Percentiles rank a stretch among this genome's conserved stretches.
These are phyloP conservation scores for Chaetodon trifasciatus DNA, from an alignment of 2,797 vertebrate genomes.

Conservation along the genomic window DNA sequence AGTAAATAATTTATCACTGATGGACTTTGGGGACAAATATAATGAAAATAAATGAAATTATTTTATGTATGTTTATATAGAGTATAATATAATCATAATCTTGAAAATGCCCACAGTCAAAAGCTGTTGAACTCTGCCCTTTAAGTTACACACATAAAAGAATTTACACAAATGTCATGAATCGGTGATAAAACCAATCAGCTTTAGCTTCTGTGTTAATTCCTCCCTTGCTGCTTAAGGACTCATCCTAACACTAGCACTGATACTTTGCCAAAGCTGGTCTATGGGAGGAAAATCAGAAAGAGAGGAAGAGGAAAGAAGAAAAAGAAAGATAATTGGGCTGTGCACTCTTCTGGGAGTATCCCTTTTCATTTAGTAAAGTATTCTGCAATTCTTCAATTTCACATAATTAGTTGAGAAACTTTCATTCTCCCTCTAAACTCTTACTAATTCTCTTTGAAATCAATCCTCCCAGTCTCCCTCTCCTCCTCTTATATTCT, in stretches of 20 bases:
- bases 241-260: slow-evolving; percentile 2
- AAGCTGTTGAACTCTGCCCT: not conserved
- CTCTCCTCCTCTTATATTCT: slow-evolving; percentile 47
- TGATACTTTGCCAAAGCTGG: not conserved
- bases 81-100: not conserved
- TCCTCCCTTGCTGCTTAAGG: not conserved
- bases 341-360: slow-evolving; percentile 20
- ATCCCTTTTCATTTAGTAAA: slow-evolving; percentile 38
- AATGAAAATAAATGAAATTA: not conserved
- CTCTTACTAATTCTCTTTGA: slow-evolving; percentile 63
- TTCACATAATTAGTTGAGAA: slow-evolving; percentile 63
- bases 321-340: slow-evolving; percentile 42
- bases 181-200: slow-evolving; percentile 1
- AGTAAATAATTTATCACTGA: not conserved
- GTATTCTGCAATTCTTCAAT: slow-evolving; percentile 45
- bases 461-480: slow-evolving; percentile 31
- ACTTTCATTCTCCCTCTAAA: slow-evolving; percentile 50
- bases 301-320: not conserved
- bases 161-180: slow-evolving; percentile 1
- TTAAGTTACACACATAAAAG: not conserved
- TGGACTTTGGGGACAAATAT: not conserved
- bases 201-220: not conserved
- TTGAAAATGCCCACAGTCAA: not conserved
- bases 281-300: slow-evolving; percentile 10
- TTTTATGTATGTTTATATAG: not conserved